Base-by-base conservation (phyloP, 2,888 invertebrate species). In the Gisinianus flammeolus region DNA sequence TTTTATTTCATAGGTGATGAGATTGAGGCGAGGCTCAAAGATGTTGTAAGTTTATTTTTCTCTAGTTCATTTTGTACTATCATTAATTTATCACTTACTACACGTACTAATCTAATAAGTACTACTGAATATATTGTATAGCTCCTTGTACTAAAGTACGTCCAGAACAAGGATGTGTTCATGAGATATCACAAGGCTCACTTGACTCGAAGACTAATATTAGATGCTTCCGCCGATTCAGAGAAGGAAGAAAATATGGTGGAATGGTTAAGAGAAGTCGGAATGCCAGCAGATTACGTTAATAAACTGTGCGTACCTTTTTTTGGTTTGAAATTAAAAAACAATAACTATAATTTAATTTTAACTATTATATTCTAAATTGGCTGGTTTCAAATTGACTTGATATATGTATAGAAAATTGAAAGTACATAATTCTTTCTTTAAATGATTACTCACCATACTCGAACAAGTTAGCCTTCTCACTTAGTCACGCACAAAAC, bases 201-300 rank as follows among this genome's bases (percentile, higher is more conserved):
- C 89, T 90, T 99, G 82, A 98, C 98, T 8, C 90, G 99, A 85
- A 91, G 96, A 81, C 91, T 99, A 83, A 98, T 99, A 87, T 90
- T 99, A 84, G 98, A 99, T 87, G 96, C 97, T 24, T 97, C 97
- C 86, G 97, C 98, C 0, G 99, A 99, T 88, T 97, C 96, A 83
- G 99, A 99, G 87, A 98, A 98, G 86, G 99, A 99, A 88, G 98
- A 99, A 88, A 97, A 96, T 86, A 98, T 99, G 95, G 98, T 99
- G 0, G 97, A 97, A 87, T 97, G 97, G 96, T 90, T 83, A n/a
- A 64, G 83, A 44, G 83, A 83, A 77, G 80, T 81, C n/a, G 99
- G 99, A 35, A 99, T 99, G 98, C 99, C 99, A 2, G 98, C 98
- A 0, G 99, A 99, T 88, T 98, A 96, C 89, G 97, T 99, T 24